Evolutionary conservation across 2,888 invertebrate species (phyloP).

Genomic region (Dasysyrphus albostriatus): DNA sequence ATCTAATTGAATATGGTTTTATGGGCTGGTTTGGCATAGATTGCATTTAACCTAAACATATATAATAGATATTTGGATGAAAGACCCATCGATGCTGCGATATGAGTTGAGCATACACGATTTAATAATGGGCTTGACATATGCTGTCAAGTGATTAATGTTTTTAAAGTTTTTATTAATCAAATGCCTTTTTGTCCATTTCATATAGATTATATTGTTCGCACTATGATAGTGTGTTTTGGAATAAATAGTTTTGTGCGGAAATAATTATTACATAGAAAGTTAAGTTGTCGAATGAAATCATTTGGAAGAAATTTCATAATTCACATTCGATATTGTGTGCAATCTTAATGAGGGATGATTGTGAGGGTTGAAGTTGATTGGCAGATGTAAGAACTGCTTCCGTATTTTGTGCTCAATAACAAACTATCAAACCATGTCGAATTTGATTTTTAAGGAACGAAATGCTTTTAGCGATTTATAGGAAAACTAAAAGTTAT

Average conservation of each 20-base stretch:
- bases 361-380: not conserved
- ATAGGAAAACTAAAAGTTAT: no score
- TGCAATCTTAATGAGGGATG: not conserved
- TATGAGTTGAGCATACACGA: constrained; percentile 28
- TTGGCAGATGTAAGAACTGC: not conserved
- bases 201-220: not conserved
- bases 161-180: constrained; percentile 45
- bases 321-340: not conserved
- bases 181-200: constrained; percentile 30
- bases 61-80: not conserved
- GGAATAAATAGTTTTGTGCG: not conserved
- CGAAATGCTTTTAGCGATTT: no score
- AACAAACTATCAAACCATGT: no score
- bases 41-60: not conserved
- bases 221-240: not conserved
- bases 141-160: constrained; percentile 54
- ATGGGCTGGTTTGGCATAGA: constrained; percentile 37
- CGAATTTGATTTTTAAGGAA: no score
- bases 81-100: constrained; percentile 27
- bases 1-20: constrained; percentile 69
- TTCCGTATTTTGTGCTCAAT: not conserved
- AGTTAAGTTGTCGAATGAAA: constrained; percentile 12
- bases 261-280: constrained; percentile 12
- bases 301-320: not conserved
- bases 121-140: constrained; percentile 41